A percentile compares a stretch with the other conserved stretches of the same genome.
Evolutionary conservation across 2,113 vertebrate genomes (phyloP).

Genomic region (Mobula hypostoma): DNA sequence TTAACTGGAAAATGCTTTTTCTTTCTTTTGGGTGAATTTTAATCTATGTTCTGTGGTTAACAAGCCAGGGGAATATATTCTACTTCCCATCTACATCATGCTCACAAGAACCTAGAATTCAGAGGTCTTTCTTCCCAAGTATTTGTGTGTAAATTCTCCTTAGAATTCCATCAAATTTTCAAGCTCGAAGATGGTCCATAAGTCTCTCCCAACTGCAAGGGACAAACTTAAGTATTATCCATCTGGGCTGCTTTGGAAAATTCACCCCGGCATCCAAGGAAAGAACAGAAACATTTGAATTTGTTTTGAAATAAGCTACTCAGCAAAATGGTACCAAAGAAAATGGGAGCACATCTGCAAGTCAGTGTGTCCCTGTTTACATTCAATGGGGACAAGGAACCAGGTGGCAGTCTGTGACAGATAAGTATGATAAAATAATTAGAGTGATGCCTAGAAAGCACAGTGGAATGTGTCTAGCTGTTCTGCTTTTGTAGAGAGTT

Average conservation of each 20-base stretch:
- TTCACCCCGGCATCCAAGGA: background rate
- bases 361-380: too few species aligned
- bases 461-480: too few species aligned
- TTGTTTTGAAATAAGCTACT: background rate
- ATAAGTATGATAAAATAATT: background rate
- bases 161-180: background rate
- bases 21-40: background rate
- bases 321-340: background rate
- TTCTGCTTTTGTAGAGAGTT: too few species aligned
- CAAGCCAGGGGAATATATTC: background rate
- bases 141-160: background rate
- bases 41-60: background rate
- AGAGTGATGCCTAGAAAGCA: too few species aligned
- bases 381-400: background rate
- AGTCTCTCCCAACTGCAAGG: background rate
- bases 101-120: background rate
- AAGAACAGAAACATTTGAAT: background rate
- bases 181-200: too few species aligned
- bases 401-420: too few species aligned
- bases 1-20: constrained; percentile 2
- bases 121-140: background rate
- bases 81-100: background rate
- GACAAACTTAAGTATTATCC: background rate
- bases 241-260: background rate
- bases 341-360: background rate